These are phyloP conservation scores for Ceyx margarethae DNA, from an alignment of 2,113 vertebrate genomes.

Conservation along the genomic window DNA sequence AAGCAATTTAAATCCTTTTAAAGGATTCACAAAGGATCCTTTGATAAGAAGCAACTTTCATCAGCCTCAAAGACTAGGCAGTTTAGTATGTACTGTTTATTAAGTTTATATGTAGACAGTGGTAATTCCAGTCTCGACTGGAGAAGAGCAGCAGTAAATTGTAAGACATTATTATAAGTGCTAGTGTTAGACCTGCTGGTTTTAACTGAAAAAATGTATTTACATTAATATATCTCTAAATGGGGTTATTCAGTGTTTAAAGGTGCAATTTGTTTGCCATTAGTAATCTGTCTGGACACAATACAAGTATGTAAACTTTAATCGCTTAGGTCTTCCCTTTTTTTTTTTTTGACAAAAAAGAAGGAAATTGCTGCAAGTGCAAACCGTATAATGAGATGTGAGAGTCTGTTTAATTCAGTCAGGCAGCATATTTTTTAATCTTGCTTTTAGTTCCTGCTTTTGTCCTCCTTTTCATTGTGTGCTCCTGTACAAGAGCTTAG, in stretches of 20 bases:
- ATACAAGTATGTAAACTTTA: background rate
- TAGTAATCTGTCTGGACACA: background rate
- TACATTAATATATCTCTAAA: conserved; percentile 32
- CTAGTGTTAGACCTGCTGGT: background rate
- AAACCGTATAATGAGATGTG: background rate
- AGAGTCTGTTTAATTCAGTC: background rate
- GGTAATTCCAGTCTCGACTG: conserved; percentile 28
- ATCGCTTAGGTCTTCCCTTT: background rate
- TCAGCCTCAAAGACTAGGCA: conserved; percentile 30
- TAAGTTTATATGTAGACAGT: conserved; percentile 42
- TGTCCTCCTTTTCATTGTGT: background rate
- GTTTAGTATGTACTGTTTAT: conserved; percentile 35
- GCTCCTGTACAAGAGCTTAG: background rate
- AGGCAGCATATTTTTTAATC: background rate
- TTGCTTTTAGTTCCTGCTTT: background rate
- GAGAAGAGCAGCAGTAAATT: conserved; percentile 43
- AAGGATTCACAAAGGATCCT: conserved; percentile 50
- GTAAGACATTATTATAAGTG: conserved; percentile 20
- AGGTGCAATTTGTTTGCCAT: conserved; percentile 40
- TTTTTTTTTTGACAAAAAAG: background rate
- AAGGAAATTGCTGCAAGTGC: background rate
- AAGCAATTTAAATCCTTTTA: conserved; percentile 64
- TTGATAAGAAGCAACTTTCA: conserved; percentile 65
- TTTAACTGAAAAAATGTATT: conserved; percentile 40
- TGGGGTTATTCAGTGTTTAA: conserved; percentile 35